Evolutionary conservation across 2,888 invertebrate genomes (phyloP).

Genomic region (Agrotis segetum): DNA sequence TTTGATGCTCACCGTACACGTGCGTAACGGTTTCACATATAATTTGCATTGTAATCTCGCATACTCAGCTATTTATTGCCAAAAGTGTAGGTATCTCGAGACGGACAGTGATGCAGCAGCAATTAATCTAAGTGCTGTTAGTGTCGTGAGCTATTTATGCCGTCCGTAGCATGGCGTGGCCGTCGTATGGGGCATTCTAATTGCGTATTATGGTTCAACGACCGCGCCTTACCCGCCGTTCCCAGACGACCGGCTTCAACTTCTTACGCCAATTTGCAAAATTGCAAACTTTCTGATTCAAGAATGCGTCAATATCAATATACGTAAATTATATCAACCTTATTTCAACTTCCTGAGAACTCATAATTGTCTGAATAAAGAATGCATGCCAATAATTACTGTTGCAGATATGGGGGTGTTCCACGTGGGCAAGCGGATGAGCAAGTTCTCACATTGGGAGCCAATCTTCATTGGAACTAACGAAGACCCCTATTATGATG

Average conservation of each 20-base stretch:
- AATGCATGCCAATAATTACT: constrained; percentile 32
- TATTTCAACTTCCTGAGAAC: constrained; percentile 21
- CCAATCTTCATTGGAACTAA: constrained; percentile 98
- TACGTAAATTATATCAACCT: constrained; percentile 44
- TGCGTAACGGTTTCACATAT: constrained; percentile 32
- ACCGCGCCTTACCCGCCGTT: constrained; percentile 79
- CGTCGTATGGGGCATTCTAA: constrained; percentile 89
- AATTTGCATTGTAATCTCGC: constrained; percentile 58
- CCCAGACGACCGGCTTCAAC: constrained; percentile 77
- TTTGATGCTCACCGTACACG: constrained; percentile 18
- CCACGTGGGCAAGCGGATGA: constrained; percentile 95
- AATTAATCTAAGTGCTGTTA: constrained; percentile 83
- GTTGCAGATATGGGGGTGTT: constrained; percentile 93
- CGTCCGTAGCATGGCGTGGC: constrained; percentile 81
- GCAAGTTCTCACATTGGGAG: constrained; percentile 96
- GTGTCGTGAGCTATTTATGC: constrained; percentile 87
- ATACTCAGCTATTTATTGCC: constrained; percentile 60
- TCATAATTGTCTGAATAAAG: constrained; percentile 22
- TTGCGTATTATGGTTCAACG: constrained; percentile 89
- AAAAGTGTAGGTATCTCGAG: constrained; percentile 57
- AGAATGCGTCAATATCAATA: constrained; percentile 48
- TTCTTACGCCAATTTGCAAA: constrained; percentile 85
- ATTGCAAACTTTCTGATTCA: constrained; percentile 72
- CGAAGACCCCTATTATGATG: constrained; percentile 96
- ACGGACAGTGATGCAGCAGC: constrained; percentile 76